phyloP scores from a whole-genome alignment of 2,113 vertebrate genomes.

The Istiophorus platypterus region DNA sequence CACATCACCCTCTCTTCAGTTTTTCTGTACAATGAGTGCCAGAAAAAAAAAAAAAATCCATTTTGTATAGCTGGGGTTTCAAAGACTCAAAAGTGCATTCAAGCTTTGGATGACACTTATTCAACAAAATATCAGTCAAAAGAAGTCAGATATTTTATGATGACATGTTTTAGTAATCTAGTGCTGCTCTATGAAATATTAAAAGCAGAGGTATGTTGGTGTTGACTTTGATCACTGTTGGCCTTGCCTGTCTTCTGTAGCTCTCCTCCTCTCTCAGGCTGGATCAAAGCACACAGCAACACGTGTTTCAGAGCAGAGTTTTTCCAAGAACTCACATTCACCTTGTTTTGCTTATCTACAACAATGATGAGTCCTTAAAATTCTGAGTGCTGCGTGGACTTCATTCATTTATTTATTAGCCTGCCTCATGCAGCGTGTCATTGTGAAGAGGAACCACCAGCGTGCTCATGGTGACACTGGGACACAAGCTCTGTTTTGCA shows the following conservation, averaged over 20 bases:
- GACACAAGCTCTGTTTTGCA: conserved; percentile 49
- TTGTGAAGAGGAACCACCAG: conserved; percentile 30
- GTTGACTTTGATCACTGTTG: conserved; percentile 81
- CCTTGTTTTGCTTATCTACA: conserved; percentile 65
- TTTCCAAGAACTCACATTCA: conserved; percentile 53
- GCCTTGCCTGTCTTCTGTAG: conserved; percentile 68
- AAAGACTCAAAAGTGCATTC: conserved; percentile 50
- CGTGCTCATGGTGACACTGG: conserved; percentile 31
- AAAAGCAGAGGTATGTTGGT: conserved; percentile 77
- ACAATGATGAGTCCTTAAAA: conserved; percentile 60
- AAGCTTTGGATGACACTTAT: conserved; percentile 52
- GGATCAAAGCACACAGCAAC: conserved; percentile 76
- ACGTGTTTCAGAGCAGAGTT: conserved; percentile 56
- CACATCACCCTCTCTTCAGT: conserved; percentile 43
- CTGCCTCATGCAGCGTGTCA: conserved; percentile 51
- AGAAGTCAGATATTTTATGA: conserved; percentile 58
- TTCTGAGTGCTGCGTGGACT: conserved; percentile 40
- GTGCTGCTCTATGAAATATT: conserved; percentile 77
- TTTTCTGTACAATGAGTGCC: conserved; percentile 14
- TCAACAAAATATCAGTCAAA: conserved; percentile 73
- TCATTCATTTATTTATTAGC: conserved; percentile 76
- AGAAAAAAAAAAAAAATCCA: conserved; percentile 42
- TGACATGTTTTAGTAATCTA: conserved; percentile 71
- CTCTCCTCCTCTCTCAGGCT: conserved; percentile 53
- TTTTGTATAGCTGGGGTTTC: conserved; percentile 57